A percentile compares a stretch with the other conserved stretches of the same genome.
These are phyloP conservation scores for Ephestia elutella DNA, from an alignment of 1,140 invertebrate genomes.

Conservation along the genomic window DNA sequence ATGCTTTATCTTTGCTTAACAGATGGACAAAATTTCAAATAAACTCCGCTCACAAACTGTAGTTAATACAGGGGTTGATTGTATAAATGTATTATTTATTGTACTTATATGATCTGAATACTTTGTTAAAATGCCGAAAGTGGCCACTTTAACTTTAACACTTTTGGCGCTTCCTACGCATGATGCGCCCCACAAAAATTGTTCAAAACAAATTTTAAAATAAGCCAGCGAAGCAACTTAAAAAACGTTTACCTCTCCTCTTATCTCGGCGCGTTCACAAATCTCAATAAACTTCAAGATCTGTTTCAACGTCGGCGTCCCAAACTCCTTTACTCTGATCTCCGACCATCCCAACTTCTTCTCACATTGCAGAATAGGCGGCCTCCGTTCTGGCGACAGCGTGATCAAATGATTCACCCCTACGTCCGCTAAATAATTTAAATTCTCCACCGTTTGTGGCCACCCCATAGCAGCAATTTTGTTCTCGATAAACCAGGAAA, in stretches of 20 bases:
- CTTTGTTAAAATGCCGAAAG: too few relatives aligned
- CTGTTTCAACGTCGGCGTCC: slow-evolving; percentile 78
- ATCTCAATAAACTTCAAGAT: slow-evolving; percentile 80
- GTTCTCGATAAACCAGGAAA: slow-evolving; percentile 63
- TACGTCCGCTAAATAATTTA: slow-evolving; percentile 76
- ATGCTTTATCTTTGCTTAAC: too few relatives aligned
- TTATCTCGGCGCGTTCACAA: slow-evolving; percentile 70
- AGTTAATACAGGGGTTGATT: too few relatives aligned
- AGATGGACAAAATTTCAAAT: too few relatives aligned
- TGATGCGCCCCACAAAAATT: too few relatives aligned
- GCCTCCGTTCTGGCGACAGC: slow-evolving; percentile 77
- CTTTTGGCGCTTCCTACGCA: too few relatives aligned
- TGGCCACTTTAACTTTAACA: too few relatives aligned
- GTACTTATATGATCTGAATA: too few relatives aligned
- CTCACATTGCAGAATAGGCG: slow-evolving; percentile 70
- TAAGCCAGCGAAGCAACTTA: not conserved
- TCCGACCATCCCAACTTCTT: slow-evolving; percentile 75
- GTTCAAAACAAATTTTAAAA: too few relatives aligned
- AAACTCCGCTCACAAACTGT: too few relatives aligned
- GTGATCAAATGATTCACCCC: slow-evolving; percentile 76
- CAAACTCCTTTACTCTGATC: slow-evolving; percentile 79
- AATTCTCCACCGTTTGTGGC: slow-evolving; percentile 75
- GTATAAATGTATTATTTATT: too few relatives aligned
- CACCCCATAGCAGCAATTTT: slow-evolving; percentile 73
- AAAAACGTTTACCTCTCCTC: slow-evolving; percentile 57